Base-by-base conservation (phyloP, 2,888 invertebrate genomes). In the Metallyticus violacea region DNA sequence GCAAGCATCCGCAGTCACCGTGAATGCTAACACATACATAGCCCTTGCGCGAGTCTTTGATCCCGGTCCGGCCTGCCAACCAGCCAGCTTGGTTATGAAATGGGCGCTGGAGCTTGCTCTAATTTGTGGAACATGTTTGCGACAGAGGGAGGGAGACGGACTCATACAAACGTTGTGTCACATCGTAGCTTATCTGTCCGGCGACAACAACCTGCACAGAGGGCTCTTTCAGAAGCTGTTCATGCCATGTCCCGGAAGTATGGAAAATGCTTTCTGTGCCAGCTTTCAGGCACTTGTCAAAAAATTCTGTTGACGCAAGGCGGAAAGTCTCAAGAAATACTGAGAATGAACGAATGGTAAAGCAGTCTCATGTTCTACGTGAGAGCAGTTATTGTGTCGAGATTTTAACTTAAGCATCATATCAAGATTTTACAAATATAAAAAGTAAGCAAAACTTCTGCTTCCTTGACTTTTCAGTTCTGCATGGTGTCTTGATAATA, bases 101-200 rank as follows among this genome's bases (percentile, higher is more conserved):
- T 82, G 82, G 76, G 78, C 85, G 85, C 85, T 85, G 85, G 85
- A 85, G 85, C 85, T 85, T 81, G 80, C 81, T 26, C 81, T 85
- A 85, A 85, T 80, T 85, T 85, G 85, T 28, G 76, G 62, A 85
- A 80, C 81, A 27, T 15, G 79, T 27, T 22, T 26, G 79, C 26
- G 7, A 27, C 9, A n/a, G 81, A 22, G 81, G 79, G 6, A 26
- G 4, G 2, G 79, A 26, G 22, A 9, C 26, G 79, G 22, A 5
- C 25, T 79, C 79, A 79, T 26, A 79, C 26, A 79, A 79, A n/a
- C 26, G 22, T 25, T 7, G 79, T 9, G 81, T 81, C 29, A 30
- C 28, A 81, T 29, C 30, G 26, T 28, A 28, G 26, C 81, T 26
- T 25, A 26, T 28, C n/a, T n/a, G 81, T 26, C 26, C 81, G 27